Conservation (phyloP, 2,113 vertebrate genomes). For the Mirounga angustirostris region DNA sequence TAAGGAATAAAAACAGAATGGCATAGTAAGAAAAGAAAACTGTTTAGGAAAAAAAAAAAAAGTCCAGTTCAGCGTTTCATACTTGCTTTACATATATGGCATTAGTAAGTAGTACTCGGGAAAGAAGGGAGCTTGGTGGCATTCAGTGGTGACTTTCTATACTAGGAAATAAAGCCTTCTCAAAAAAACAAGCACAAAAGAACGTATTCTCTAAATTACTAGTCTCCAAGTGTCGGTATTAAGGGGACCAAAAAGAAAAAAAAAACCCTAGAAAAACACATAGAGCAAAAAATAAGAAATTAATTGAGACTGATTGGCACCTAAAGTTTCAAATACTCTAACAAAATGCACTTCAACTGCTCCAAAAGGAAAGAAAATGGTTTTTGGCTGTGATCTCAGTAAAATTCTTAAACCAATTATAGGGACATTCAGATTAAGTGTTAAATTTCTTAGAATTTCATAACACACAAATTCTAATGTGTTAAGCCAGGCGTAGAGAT, state of each 20-base stretch:
- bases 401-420: background rate
- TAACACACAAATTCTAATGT: background rate
- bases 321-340: background rate
- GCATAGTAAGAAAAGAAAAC: background rate
- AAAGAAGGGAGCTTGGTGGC: background rate
- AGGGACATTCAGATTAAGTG: slow-evolving; percentile 4
- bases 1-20: background rate
- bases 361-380: background rate
- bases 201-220: background rate
- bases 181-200: background rate
- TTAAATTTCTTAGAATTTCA: background rate
- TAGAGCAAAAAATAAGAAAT: background rate
- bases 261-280: background rate
- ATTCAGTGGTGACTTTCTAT: background rate
- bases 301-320: background rate
- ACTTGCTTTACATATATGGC: background rate
- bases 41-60: background rate
- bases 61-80: background rate
- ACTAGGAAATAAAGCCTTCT: background rate
- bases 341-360: background rate
- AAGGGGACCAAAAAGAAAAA: background rate
- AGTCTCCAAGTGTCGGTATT: background rate
- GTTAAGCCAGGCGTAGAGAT: background rate
- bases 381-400: background rate
- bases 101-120: background rate